Conservation (phyloP, 2,888 invertebrate genomes). For the Atrina japonica region DNA sequence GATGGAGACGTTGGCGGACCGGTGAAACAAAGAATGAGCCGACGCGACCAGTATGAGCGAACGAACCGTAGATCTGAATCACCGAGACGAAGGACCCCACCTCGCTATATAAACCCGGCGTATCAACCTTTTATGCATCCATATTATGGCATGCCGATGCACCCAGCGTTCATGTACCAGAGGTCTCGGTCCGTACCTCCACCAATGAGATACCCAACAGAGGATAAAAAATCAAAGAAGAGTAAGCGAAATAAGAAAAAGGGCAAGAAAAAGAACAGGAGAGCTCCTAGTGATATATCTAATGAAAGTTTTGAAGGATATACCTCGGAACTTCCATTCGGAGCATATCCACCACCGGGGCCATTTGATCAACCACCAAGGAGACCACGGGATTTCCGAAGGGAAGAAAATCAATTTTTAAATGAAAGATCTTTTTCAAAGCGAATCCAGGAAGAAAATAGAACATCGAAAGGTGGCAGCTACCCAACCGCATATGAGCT, state of each 20-base stretch:
- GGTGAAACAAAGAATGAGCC: constrained; percentile 52
- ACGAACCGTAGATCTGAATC: constrained; percentile 41
- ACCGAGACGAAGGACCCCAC: constrained; percentile 33
- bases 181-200: constrained; percentile 60
- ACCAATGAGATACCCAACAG: constrained; percentile 32
- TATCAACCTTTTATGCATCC: constrained; percentile 44
- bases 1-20: constrained; percentile 36
- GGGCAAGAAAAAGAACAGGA: constrained; percentile 42
- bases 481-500: constrained; percentile 67
- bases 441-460: constrained; percentile 62
- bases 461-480: constrained; percentile 49
- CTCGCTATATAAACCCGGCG: constrained; percentile 59
- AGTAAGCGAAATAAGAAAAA: constrained; percentile 55
- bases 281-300: constrained; percentile 53
- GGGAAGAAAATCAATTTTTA: constrained; percentile 68
- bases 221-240: constrained; percentile 50
- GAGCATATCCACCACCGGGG: constrained; percentile 30
- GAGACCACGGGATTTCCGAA: constrained; percentile 67
- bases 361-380: constrained; percentile 29
- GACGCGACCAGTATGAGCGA: constrained; percentile 59
- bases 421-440: constrained; percentile 69
- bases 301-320: constrained; percentile 61
- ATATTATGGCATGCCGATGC: constrained; percentile 22
- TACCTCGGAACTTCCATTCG: constrained; percentile 59
- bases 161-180: constrained; percentile 31